These are phyloP conservation scores for Protonibea diacanthus DNA, from an alignment of 2,797 vertebrate species.

Conservation along the genomic window DNA sequence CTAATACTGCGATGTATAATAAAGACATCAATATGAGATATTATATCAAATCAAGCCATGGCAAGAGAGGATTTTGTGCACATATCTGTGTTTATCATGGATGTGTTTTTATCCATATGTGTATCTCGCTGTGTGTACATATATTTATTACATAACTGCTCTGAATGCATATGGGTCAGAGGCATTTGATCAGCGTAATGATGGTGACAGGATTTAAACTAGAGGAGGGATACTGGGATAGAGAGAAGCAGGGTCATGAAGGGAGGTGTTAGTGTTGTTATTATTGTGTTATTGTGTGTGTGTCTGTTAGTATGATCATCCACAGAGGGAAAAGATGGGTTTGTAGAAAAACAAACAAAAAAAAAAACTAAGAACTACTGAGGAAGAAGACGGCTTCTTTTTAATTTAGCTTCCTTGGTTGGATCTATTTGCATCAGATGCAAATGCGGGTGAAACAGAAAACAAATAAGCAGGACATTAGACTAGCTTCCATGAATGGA, in stretches of 20 bases:
- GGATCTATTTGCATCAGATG: not conserved
- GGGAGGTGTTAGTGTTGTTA: conserved; percentile 20
- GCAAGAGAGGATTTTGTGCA: conserved; percentile 54
- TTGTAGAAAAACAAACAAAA: not conserved
- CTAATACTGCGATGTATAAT: conserved; percentile 20
- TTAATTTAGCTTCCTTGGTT: not conserved
- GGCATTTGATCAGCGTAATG: conserved; percentile 63
- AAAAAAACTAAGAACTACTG: not conserved
- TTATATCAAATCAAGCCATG: conserved; percentile 48
- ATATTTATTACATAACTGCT: conserved; percentile 69
- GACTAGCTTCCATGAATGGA: not conserved
- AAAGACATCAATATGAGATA: conserved; percentile 35
- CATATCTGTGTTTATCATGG: conserved; percentile 41
- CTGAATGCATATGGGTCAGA: conserved; percentile 65
- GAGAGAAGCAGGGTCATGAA: not conserved
- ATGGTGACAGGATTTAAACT: conserved; percentile 52
- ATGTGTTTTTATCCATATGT: conserved; percentile 51
- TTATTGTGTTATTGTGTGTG: conserved; percentile 18
- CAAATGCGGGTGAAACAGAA: not conserved
- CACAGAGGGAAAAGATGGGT: not conserved
- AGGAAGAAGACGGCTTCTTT: not conserved
- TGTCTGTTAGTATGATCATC: not conserved
- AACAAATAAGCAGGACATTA: not conserved
- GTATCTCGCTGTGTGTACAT: conserved; percentile 29
- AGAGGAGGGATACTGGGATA: conserved; percentile 5